Conservation (phyloP, 2,113 vertebrate genomes). For the Paracanthobrama guichenoti region DNA sequence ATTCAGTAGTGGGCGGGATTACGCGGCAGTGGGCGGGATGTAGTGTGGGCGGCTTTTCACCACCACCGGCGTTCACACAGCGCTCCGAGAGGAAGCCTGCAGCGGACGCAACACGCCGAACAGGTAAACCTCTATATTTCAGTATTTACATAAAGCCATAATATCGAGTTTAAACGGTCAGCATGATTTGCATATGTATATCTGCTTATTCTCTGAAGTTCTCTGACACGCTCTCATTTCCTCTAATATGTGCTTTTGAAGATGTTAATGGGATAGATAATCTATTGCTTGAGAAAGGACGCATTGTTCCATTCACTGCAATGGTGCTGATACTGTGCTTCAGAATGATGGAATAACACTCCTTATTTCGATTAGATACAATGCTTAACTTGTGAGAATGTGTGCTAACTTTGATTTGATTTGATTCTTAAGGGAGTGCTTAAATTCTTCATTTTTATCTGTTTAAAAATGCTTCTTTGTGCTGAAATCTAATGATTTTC, state of each 20-base stretch:
- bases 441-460: conserved; percentile 13
- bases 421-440: neutral
- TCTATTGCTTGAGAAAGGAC: conserved; percentile 60
- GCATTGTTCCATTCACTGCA: conserved; percentile 68
- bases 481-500: conserved; percentile 31
- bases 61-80: conserved; percentile 59
- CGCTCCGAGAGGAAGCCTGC: conserved; percentile 69
- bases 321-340: conserved; percentile 32
- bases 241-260: neutral
- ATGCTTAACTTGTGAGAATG: neutral
- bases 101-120: conserved; percentile 68
- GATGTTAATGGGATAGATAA: conserved; percentile 30
- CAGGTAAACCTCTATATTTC: conserved; percentile 69
- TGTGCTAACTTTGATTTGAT: neutral
- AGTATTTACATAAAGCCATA: conserved; percentile 28
- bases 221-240: neutral
- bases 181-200: neutral
- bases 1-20: conserved; percentile 3
- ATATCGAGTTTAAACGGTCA: conserved; percentile 5
- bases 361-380: neutral
- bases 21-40: conserved; percentile 58
- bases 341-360: neutral
- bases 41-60: conserved; percentile 50
- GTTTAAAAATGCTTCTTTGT: conserved; percentile 24
- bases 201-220: neutral